These are phyloP conservation scores for Torymus texanus DNA, from an alignment of 2,888 invertebrate genomes.

Conservation along the genomic window DNA sequence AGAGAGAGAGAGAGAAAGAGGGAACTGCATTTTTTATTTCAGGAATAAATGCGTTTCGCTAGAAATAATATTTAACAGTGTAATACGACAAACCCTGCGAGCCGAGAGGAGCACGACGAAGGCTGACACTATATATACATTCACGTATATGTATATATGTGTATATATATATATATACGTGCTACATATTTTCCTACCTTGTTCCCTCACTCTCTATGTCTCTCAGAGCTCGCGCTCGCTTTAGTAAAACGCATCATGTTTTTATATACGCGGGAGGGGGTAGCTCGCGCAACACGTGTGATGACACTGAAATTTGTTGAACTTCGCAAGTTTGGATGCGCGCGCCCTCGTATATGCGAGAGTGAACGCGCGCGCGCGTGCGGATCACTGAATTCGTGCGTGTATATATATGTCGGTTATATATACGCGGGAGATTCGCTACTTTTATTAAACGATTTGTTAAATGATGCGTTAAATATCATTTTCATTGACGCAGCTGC, in stretches of 20 bases:
- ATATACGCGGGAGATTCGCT: neutral
- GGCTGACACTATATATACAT: neutral
- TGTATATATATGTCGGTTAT: neutral
- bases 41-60: conserved; percentile 68
- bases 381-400: conserved; percentile 22
- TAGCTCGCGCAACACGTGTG: conserved; percentile 65
- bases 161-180: neutral
- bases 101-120: conserved; percentile 40
- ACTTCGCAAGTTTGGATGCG: conserved; percentile 52
- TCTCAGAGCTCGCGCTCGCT: conserved; percentile 54
- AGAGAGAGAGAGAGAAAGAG: neutral
- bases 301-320: conserved; percentile 56
- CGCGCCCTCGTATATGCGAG: neutral
- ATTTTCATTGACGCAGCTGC: conserved; percentile 7
- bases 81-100: conserved; percentile 66
- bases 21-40: conserved; percentile 63
- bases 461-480: conserved; percentile 29
- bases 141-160: neutral
- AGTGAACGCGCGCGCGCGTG: too few relatives aligned
- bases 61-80: conserved; percentile 71
- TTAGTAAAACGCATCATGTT: conserved; percentile 63
- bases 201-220: too few relatives aligned
- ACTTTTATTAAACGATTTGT: conserved; percentile 39
- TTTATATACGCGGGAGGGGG: conserved; percentile 57
- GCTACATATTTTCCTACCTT: too few relatives aligned